Percentiles rank a stretch among this genome's conserved stretches.
Conservation (phyloP, 2,113 vertebrate genomes). For the Lota lota region DNA sequence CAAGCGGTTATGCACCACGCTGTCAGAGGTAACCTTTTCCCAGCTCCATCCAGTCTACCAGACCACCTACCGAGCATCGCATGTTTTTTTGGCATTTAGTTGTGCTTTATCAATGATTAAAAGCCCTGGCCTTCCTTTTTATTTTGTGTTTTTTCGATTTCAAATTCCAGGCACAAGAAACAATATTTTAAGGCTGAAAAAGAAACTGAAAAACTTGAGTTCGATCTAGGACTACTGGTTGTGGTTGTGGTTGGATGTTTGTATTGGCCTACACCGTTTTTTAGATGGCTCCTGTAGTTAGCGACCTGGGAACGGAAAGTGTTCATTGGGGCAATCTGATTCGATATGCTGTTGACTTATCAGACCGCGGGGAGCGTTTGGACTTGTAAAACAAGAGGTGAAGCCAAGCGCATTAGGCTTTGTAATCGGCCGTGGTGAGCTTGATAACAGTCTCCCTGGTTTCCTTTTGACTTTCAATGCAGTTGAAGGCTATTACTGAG, state of each 20-base stretch:
- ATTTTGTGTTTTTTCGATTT: constrained; percentile 21
- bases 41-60: constrained; percentile 38
- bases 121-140: constrained; percentile 12
- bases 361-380: constrained; percentile 64
- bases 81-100: constrained; percentile 40
- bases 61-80: constrained; percentile 48
- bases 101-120: constrained; percentile 42
- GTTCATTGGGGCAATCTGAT: constrained; percentile 67
- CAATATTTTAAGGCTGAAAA: constrained; percentile 16
- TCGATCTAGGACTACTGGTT: constrained; percentile 32
- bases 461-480: constrained; percentile 30
- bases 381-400: constrained; percentile 72
- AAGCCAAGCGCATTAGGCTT: constrained; percentile 71
- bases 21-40: constrained; percentile 67
- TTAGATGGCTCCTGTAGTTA: constrained; percentile 44
- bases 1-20: constrained; percentile 15
- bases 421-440: constrained; percentile 68
- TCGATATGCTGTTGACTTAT: constrained; percentile 67
- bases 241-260: constrained; percentile 54
- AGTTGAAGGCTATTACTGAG: constrained; percentile 49
- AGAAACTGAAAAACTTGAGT: constrained; percentile 7
- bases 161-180: constrained; percentile 18
- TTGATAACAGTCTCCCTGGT: constrained; percentile 52
- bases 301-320: constrained; percentile 65
- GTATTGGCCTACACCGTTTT: constrained; percentile 41